Evolutionary conservation across 2,113 vertebrate genomes (phyloP).

Genomic region (Malurus melanocephalus): DNA sequence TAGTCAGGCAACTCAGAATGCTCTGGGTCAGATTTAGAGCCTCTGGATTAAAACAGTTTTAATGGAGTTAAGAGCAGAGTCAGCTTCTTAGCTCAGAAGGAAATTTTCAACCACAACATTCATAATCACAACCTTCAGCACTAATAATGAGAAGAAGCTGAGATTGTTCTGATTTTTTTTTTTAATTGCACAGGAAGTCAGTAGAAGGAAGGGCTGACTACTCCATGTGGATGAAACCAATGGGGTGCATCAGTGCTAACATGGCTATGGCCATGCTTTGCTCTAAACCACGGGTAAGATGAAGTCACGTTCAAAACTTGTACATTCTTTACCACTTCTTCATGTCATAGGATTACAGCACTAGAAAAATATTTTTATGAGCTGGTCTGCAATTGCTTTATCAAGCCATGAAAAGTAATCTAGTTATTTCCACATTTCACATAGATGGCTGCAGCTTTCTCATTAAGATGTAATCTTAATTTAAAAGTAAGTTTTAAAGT

Average conservation of each 20-base stretch:
- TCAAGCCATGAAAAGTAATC: neutral
- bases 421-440: neutral
- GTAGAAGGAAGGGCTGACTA: neutral
- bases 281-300: neutral
- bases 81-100: neutral
- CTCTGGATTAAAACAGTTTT: neutral
- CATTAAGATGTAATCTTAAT: neutral
- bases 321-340: neutral
- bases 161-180: neutral
- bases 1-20: neutral
- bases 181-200: neutral
- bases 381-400: neutral
- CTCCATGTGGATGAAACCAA: neutral
- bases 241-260: neutral
- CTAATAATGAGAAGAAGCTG: neutral
- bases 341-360: neutral
- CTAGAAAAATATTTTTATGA: neutral
- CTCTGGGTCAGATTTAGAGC: neutral
- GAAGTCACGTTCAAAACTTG: neutral
- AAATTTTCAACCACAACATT: conserved; percentile 12
- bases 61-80: neutral
- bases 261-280: neutral
- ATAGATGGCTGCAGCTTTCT: neutral
- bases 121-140: neutral
- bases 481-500: neutral